Percentiles rank a stretch among this genome's conserved stretches.
Evolutionary conservation across 2,113 vertebrate genomes (phyloP).

Genomic region (Stictonetta naevosa): DNA sequence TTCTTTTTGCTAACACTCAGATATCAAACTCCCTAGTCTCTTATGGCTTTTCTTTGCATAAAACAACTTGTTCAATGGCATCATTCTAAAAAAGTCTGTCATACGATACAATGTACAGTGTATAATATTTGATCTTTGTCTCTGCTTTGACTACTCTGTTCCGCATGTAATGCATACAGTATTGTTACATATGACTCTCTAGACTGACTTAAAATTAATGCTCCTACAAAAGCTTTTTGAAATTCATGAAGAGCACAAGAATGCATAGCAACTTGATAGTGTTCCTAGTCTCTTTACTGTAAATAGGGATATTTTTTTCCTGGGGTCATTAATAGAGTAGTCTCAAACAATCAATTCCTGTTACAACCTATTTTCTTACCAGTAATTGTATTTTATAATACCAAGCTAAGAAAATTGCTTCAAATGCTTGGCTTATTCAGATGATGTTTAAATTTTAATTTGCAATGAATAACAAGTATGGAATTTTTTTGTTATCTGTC

Average conservation of each 20-base stretch:
- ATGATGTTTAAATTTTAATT: constrained; percentile 77
- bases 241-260: not conserved
- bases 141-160: not conserved
- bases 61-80: not conserved
- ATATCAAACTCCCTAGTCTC: not conserved
- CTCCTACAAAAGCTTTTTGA: not conserved
- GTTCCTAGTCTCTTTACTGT: not conserved
- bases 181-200: not conserved
- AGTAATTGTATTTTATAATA: constrained; percentile 3
- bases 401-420: constrained; percentile 11
- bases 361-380: not conserved
- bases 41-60: not conserved
- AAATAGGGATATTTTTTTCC: not conserved
- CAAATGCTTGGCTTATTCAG: constrained; percentile 30
- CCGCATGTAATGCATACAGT: rapidly evolving
- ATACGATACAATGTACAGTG: not conserved
- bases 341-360: not conserved
- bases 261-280: not conserved
- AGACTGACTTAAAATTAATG: not conserved
- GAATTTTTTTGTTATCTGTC: constrained; percentile 67
- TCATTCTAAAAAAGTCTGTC: not conserved
- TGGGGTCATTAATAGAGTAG: not conserved
- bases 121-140: not conserved
- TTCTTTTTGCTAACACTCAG: not conserved
- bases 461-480: constrained; percentile 58